phyloP scores from a whole-genome alignment of 2,888 invertebrate species.

The Copidosoma aretas region DNA sequence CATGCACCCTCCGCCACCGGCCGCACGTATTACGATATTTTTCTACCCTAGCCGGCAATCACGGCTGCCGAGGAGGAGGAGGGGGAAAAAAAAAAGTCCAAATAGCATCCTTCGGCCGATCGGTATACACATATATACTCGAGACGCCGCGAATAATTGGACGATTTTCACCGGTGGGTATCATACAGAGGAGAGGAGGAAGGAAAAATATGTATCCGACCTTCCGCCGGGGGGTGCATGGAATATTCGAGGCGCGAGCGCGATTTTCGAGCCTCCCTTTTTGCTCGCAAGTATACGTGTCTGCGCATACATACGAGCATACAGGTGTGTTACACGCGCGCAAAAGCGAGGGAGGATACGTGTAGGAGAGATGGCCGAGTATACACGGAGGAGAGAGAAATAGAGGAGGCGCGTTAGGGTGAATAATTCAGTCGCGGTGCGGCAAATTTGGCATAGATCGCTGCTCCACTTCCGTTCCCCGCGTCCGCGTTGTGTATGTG shows the following conservation, averaged over 20 bases:
- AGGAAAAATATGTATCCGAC: no score
- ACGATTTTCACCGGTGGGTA: no score
- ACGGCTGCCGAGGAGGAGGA: not conserved
- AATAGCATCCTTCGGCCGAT: no score
- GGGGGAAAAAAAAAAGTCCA: no score
- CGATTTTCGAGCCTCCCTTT: not conserved
- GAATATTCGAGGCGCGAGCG: not conserved
- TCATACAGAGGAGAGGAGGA: no score
- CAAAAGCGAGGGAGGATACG: not conserved
- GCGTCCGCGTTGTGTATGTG: no score
- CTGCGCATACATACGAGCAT: no score
- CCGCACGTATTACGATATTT: not conserved
- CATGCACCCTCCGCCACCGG: not conserved
- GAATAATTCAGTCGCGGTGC: conserved; percentile 38
- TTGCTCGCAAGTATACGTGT: not conserved
- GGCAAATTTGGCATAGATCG: conserved; percentile 33
- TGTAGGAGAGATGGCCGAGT: not conserved
- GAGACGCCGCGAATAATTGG: no score
- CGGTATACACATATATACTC: no score
- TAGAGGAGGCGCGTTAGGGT: conserved; percentile 16
- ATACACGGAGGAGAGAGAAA: conserved; percentile 7
- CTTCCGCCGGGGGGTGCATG: no score
- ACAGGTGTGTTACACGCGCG: no score
- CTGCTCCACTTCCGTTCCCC: conserved; percentile 1
- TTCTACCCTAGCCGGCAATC: not conserved